Evolutionary conservation across 2,888 invertebrate species (phyloP).

Genomic region (Euphydryas editha): DNA sequence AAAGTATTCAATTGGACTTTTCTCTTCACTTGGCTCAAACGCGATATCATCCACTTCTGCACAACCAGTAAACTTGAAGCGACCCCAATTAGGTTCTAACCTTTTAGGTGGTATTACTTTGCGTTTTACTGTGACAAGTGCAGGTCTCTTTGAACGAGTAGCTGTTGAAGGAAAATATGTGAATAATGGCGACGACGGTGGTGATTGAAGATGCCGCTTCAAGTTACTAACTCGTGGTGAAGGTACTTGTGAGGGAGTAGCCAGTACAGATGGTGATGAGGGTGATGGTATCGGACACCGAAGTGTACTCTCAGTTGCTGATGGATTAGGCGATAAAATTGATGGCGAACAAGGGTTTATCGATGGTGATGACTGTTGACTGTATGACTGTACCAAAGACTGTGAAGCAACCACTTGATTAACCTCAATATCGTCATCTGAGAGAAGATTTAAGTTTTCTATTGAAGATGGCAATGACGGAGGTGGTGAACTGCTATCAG

Average conservation of each 20-base stretch:
- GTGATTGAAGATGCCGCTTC: conserved; percentile 1
- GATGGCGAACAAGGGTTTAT: conserved; percentile 12
- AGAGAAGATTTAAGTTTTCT: conserved; percentile 28
- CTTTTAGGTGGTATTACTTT: conserved; percentile 19
- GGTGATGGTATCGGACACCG: conserved; percentile 10
- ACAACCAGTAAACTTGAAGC: conserved; percentile 9
- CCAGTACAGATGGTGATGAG: conserved; percentile 6
- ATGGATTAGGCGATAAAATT: conserved; percentile 12
- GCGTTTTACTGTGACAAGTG: conserved; percentile 3
- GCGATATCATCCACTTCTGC: conserved; percentile 17
- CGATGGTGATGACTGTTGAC: conserved; percentile 13
- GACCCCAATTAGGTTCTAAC: conserved; percentile 18
- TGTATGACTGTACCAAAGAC: conserved; percentile 1
- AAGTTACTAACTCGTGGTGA: conserved; percentile 11
- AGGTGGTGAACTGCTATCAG: conserved; percentile 37
- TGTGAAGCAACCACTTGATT: conserved; percentile 17
- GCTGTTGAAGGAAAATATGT: conserved; percentile 14
- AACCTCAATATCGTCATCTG: conserved; percentile 21
- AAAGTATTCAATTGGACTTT: too few species aligned
- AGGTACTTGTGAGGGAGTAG: conserved; percentile 10
- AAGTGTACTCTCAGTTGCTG: too few species aligned
- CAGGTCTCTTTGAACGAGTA: conserved; percentile 18
- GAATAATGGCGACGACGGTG: conserved; percentile 11
- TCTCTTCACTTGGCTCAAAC: conserved; percentile 7
- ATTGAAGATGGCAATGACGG: conserved; percentile 35